Evolutionary conservation across 2,113 vertebrate genomes (phyloP).

Genomic region (Lepisosteus osseus): DNA sequence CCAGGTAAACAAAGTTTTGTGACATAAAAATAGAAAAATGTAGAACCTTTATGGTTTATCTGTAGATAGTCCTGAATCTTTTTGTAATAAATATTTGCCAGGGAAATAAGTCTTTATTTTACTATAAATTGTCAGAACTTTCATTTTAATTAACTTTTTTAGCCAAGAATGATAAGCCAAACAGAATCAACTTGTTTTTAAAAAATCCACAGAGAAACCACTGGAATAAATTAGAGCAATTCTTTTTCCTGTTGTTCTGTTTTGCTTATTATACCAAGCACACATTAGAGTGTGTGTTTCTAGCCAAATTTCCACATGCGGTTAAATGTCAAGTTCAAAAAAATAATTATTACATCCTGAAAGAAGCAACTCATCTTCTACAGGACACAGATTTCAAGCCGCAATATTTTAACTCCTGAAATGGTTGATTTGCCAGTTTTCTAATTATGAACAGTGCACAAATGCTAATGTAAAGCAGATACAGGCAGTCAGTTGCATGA

Average conservation of each 20-base stretch:
- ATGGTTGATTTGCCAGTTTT: too few relatives aligned
- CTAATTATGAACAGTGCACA: too few relatives aligned
- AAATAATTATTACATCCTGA: too few relatives aligned
- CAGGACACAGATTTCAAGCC: too few relatives aligned
- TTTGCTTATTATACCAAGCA: background rate
- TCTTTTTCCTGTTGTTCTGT: too few relatives aligned
- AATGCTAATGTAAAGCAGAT: background rate
- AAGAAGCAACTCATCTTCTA: too few relatives aligned
- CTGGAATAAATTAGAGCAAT: background rate
- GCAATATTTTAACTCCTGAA: too few relatives aligned
- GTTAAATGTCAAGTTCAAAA: too few relatives aligned
- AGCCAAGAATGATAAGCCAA: background rate
- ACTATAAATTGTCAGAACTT: background rate
- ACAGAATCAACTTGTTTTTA: background rate
- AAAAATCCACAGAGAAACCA: background rate
- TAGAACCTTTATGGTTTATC: too few relatives aligned
- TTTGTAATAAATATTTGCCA: background rate
- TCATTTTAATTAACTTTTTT: too few relatives aligned
- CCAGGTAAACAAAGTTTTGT: background rate
- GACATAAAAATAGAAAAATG: conserved; percentile 10
- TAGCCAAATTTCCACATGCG: background rate
- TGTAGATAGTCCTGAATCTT: too few relatives aligned
- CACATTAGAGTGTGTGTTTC: background rate
- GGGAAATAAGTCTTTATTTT: background rate
- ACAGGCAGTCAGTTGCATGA: background rate